Evolutionary conservation across 2,888 invertebrate genomes (phyloP), one percentile per base, ranked within the genome.

Genomic region (Tiphia femorata): DNA sequence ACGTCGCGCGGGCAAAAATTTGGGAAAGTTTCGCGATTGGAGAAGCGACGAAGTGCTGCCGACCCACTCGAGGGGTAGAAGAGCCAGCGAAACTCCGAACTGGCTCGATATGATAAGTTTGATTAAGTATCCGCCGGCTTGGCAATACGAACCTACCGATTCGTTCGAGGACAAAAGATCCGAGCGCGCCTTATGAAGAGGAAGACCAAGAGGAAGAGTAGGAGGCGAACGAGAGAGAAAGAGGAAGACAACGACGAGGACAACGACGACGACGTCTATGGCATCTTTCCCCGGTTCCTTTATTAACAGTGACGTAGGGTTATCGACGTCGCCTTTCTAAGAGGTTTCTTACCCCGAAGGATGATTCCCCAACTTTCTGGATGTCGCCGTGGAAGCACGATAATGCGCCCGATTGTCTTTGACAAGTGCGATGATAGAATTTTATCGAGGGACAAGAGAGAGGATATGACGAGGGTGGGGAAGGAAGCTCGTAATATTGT

Each of bases 31-130:
- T 60, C 54, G 38, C 58, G 53, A 57, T 67, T 57, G 57, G 51
- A 65, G 37, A 12, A 8, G 30, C 27, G n/a, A n/a, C 41, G 7
- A 20, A 14, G 25, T 8, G 25, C 27, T 30, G 20, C n/a, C n/a
- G n/a, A n/a, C n/a, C n/a, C n/a, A 7, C 33, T 14, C 33, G 6
- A 41, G 49, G 47, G 46, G 35, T 42, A 23, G 20, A 41, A 40
- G 47, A 35, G 35, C n/a, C 48, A 33, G 38, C 46, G 42, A 51
- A 48, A 42, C 25, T 5, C 40, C 40, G 40, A 62, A 68, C 58
- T 47, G 29, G 50, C 42, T 51, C 54, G 57, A 69, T 64, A 64
- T 64, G 66, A 70, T 70, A 71, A 71, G 69, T 71, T 71, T 71
- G 71, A 71, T 67, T 58, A 67, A 71, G 62, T 64, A 60, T 67